These are phyloP conservation scores for Platycnemis pennipes DNA, from an alignment of 2,888 invertebrate genomes.

Conservation along the genomic window DNA sequence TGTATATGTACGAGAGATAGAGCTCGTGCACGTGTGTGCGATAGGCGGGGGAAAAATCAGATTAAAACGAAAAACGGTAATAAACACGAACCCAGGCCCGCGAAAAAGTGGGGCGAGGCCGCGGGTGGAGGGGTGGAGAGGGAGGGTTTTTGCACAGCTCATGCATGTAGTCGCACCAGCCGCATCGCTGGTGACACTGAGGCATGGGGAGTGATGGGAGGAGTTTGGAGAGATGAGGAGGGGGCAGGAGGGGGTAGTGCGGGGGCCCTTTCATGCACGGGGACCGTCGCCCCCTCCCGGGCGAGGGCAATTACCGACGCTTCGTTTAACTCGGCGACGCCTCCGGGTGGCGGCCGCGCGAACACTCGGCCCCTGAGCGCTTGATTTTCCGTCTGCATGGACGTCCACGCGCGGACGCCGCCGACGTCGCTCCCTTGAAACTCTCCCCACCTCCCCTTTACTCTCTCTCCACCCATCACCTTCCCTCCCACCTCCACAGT, in stretches of 20 bases:
- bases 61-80: conserved; percentile 17
- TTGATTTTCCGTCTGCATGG: conserved; percentile 62
- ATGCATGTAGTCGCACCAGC: neutral
- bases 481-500: too few species aligned
- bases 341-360: conserved; percentile 44
- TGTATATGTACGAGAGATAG: neutral
- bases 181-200: neutral
- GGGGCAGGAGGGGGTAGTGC: neutral
- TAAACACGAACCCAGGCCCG: neutral
- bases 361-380: neutral
- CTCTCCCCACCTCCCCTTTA: neutral
- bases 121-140: neutral
- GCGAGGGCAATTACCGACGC: conserved; percentile 64
- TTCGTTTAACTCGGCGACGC: conserved; percentile 55
- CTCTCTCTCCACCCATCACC: neutral
- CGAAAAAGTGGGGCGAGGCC: neutral
- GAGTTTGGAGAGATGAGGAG: neutral
- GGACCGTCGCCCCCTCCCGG: neutral
- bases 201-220: neutral
- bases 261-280: conserved; percentile 30
- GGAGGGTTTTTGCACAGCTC: neutral
- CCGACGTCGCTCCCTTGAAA: neutral
- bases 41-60: neutral
- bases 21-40: neutral
- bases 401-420: conserved; percentile 4